Evolutionary conservation across 2,888 invertebrate species (phyloP).

Genomic region (Heliconius aoede): DNA sequence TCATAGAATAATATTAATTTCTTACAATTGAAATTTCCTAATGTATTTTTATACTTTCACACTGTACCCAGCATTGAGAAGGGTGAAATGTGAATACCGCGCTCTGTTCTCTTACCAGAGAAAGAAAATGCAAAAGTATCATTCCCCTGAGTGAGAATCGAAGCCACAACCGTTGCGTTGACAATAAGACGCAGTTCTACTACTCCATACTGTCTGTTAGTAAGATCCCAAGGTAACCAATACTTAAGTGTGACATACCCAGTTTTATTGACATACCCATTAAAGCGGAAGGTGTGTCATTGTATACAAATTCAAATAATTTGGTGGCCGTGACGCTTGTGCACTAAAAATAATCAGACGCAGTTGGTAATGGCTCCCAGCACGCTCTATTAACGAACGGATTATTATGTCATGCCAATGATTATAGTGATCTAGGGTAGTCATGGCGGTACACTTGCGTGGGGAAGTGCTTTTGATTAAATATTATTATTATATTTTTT

Average conservation of each 20-base stretch:
- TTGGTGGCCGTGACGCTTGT: constrained; percentile 47
- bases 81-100: no score
- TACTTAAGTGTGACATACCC: neutral
- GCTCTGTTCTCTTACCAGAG: no score
- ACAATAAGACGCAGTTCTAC: neutral
- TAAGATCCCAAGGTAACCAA: no score
- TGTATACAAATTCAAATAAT: constrained; percentile 42
- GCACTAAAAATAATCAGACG: constrained; percentile 53
- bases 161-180: neutral
- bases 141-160: neutral
- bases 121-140: no score
- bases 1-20: no score
- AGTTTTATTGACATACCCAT: neutral
- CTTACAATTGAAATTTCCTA: no score
- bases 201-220: no score
- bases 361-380: constrained; percentile 56
- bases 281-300: constrained; percentile 37
- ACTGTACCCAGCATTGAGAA: no score
- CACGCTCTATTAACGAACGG: constrained; percentile 63
- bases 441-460: constrained; percentile 45
- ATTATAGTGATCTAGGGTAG: constrained; percentile 64
- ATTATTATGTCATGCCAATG: constrained; percentile 69
- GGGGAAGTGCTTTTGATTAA: constrained; percentile 9
- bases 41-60: no score
- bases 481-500: neutral